These are phyloP conservation scores for Calephelis nemesis DNA, from an alignment of 1,140 invertebrate genomes.

Conservation along the genomic window DNA sequence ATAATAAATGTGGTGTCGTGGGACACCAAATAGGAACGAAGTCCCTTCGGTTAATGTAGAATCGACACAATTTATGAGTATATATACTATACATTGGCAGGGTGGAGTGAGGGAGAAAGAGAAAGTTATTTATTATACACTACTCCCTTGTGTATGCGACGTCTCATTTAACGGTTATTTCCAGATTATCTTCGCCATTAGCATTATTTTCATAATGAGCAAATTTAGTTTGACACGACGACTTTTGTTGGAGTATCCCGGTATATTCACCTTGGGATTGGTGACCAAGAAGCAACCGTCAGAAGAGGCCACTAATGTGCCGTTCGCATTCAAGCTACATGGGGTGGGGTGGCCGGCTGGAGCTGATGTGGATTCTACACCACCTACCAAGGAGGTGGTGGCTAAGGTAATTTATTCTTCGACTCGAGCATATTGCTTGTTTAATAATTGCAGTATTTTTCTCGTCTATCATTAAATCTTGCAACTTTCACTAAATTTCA, in stretches of 20 bases:
- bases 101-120: too few species aligned
- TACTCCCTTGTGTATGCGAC: too few species aligned
- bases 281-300: slow-evolving; percentile 82
- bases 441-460: too few species aligned
- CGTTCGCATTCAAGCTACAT: slow-evolving; percentile 85
- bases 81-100: too few species aligned
- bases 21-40: too few species aligned
- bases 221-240: slow-evolving; percentile 82
- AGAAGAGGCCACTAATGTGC: slow-evolving; percentile 80
- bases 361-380: slow-evolving; percentile 76
- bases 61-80: too few species aligned
- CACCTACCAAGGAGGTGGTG: slow-evolving; percentile 84
- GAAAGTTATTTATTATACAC: too few species aligned
- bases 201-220: slow-evolving; percentile 74
- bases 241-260: slow-evolving; percentile 82
- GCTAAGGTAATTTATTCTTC: slow-evolving; percentile 75
- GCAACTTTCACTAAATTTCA: too few species aligned
- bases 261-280: slow-evolving; percentile 73
- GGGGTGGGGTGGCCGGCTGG: slow-evolving; percentile 89
- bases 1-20: too few species aligned
- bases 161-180: too few species aligned
- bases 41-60: too few species aligned
- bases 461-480: too few species aligned
- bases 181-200: background rate
- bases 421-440: background rate